Evolutionary conservation across 2,113 vertebrate species (phyloP).

Genomic region (Phalacrocorax carbo): DNA sequence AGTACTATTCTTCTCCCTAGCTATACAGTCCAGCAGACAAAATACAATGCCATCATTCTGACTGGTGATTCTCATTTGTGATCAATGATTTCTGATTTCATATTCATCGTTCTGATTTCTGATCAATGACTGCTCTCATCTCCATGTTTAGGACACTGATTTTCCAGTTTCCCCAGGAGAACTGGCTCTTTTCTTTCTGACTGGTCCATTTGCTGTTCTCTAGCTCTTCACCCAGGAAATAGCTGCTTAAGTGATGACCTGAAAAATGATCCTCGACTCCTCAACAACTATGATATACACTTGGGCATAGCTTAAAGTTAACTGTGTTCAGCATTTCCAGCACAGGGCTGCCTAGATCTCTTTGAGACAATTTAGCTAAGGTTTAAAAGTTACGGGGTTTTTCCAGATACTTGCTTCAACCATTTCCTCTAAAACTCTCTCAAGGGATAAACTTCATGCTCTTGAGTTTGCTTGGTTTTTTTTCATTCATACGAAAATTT

Average conservation of each 20-base stretch:
- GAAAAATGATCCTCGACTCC: background rate
- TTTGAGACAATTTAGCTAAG: background rate
- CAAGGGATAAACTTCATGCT: background rate
- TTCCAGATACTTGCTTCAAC: background rate
- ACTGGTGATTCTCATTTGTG: background rate
- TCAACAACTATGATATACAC: background rate
- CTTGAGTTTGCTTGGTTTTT: background rate
- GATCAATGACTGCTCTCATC: background rate
- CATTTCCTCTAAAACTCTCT: background rate
- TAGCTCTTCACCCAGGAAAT: background rate
- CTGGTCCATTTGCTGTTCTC: background rate
- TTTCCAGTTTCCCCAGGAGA: background rate
- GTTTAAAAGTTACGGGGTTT: background rate
- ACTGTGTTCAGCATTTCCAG: background rate
- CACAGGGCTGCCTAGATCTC: background rate
- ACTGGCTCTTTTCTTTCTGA: background rate
- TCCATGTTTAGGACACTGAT: background rate
- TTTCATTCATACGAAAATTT: background rate
- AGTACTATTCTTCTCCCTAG: background rate
- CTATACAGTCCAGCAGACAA: background rate
- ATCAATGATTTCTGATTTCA: background rate
- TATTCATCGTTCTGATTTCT: background rate
- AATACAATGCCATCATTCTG: accelerated
- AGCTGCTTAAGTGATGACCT: background rate
- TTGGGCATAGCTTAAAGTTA: background rate